These are phyloP conservation scores for Argyresthia goedartella DNA, from an alignment of 2,888 invertebrate species.

Conservation along the genomic window DNA sequence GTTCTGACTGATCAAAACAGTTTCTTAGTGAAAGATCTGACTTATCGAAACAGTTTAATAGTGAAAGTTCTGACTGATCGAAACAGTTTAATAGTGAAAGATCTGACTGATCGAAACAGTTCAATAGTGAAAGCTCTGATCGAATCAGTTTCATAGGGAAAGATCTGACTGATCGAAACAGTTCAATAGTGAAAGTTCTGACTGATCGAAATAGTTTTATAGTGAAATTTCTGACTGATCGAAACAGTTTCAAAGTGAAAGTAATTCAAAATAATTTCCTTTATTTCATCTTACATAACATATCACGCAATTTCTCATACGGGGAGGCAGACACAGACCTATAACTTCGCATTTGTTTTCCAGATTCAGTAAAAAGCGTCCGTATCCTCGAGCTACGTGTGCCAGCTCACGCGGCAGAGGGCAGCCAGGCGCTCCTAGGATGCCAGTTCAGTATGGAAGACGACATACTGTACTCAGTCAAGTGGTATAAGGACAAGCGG, in stretches of 20 bases:
- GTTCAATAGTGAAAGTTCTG: not conserved
- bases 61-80: too few relatives aligned
- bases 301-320: not conserved
- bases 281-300: too few relatives aligned
- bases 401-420: constrained; percentile 83
- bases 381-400: constrained; percentile 82
- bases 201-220: not conserved
- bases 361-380: constrained; percentile 59
- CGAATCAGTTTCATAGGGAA: not conserved
- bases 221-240: not conserved
- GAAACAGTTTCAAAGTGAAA: not conserved
- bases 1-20: too few relatives aligned
- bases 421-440: constrained; percentile 79
- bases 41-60: too few relatives aligned
- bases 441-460: constrained; percentile 84
- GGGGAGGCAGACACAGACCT: not conserved
- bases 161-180: not conserved
- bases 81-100: too few relatives aligned
- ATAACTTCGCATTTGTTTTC: constrained; percentile 8
- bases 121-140: not conserved
- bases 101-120: not conserved
- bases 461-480: constrained; percentile 87
- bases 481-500: constrained; percentile 89
- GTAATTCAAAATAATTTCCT: not conserved
- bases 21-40: too few relatives aligned